Percentiles rank a stretch among this genome's conserved stretches.
Evolutionary conservation across 2,888 invertebrate genomes (phyloP).

Genomic region (Disparrhopalites patrizii): DNA sequence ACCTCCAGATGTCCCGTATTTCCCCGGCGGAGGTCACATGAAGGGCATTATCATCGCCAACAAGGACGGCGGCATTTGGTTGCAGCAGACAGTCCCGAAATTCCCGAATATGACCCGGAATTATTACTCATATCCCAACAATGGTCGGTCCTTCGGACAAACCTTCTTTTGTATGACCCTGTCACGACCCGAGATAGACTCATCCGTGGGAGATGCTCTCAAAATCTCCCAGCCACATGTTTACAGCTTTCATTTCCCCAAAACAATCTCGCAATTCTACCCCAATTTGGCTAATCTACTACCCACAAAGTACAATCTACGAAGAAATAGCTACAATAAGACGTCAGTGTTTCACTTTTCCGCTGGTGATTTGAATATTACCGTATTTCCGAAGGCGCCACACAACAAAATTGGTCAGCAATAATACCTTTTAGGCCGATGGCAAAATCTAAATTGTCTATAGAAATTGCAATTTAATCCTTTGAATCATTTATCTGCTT

Average conservation of each 20-base stretch:
- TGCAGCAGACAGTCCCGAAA: conserved; percentile 87
- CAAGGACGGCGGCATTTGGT: conserved; percentile 73
- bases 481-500: no score
- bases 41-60: conserved; percentile 81
- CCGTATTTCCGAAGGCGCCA: conserved; percentile 84
- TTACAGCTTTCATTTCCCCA: conserved; percentile 29
- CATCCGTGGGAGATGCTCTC: conserved; percentile 26
- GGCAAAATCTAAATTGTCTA: no score
- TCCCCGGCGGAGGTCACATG: conserved; percentile 70
- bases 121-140: conserved; percentile 30
- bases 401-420: no score
- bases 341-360: conserved; percentile 55
- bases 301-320: no score
- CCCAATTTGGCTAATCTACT: conserved; percentile 30
- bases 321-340: no score
- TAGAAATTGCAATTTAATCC: no score
- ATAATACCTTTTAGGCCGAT: not conserved
- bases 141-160: conserved; percentile 67
- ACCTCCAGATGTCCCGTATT: conserved; percentile 62
- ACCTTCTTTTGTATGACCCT: conserved; percentile 63
- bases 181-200: conserved; percentile 9
- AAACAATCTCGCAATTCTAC: conserved; percentile 7
- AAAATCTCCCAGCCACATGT: conserved; percentile 36
- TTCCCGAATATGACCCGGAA: conserved; percentile 59
- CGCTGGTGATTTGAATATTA: conserved; percentile 62